A percentile compares a stretch with the other conserved stretches of the same genome.
Evolutionary conservation across 1,140 invertebrate genomes (phyloP).

Genomic region (Megathymus violae): DNA sequence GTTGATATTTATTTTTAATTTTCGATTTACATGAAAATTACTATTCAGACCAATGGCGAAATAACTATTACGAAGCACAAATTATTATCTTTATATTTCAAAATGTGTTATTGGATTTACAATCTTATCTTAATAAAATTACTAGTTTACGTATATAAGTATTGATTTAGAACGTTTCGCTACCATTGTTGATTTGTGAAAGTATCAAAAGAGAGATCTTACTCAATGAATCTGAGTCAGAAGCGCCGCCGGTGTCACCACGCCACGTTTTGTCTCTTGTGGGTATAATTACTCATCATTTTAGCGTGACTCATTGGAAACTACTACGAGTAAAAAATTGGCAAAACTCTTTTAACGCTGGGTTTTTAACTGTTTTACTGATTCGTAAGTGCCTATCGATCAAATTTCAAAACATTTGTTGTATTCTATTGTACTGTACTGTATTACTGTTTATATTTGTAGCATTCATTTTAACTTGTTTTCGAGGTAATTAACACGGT

Average conservation of each 20-base stretch:
- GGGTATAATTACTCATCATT: conserved; percentile 31
- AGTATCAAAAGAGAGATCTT: conserved; percentile 41
- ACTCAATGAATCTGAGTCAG: conserved; percentile 48
- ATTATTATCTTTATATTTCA: too few relatives aligned
- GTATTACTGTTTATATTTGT: too few relatives aligned
- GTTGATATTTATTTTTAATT: too few relatives aligned
- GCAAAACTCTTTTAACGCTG: neutral
- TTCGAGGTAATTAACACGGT: too few relatives aligned
- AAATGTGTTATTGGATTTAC: too few relatives aligned
- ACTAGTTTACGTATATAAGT: too few relatives aligned
- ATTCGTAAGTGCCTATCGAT: conserved; percentile 35
- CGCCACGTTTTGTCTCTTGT: conserved; percentile 44
- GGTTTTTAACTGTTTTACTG: conserved; percentile 3
- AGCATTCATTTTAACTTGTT: too few relatives aligned
- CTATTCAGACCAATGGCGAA: neutral
- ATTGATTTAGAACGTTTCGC: too few relatives aligned
- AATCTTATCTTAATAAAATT: too few relatives aligned
- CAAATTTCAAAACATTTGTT: neutral
- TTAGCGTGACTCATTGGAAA: conserved; percentile 40
- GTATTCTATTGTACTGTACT: too few relatives aligned
- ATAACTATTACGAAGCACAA: too few relatives aligned
- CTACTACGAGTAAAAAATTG: conserved; percentile 38
- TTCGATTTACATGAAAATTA: too few relatives aligned
- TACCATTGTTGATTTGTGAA: conserved; percentile 54
- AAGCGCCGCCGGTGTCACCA: conserved; percentile 43